Base-by-base conservation (phyloP, 2,888 invertebrate genomes). In the Monopis laevigella region DNA sequence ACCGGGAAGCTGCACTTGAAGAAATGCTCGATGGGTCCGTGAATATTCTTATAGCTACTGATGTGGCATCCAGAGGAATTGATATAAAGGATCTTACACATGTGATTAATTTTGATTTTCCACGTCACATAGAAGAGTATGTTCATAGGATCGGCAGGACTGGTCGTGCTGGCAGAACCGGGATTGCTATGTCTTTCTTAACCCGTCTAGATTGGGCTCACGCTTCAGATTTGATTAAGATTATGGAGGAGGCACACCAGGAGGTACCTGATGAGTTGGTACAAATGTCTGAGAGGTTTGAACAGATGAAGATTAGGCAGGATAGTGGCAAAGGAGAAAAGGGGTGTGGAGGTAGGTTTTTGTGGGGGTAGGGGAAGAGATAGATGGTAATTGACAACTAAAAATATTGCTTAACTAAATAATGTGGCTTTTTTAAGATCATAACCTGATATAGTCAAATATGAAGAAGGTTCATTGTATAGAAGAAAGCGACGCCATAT, bases 121-220 rank as follows among this genome's bases (percentile, higher is more conserved):
- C 97, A 0, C 84, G 89, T 11, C 93, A 96, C 55, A 93, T 97
- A 54, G 97, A 97, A 63, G 97, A 98, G 57, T 98, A 97, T 70
- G 95, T 95, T 1, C 97, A 98, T 62, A 84, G 97, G 45, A 93
- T 98, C n/a, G 97, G 97, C 0, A 85, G 98, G 45, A 98, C 97
- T 0, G 98, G 97, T 0, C 84, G 97, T 43, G 97, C 98, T 11
- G 97, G 97, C 11, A 86, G 86, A 45, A 86, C 84, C 0, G 97
- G 98, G 0, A 86, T 86, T 40, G 88, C 96, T 0, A 85, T 96
- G 24, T 92, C 93, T 41, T 88, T 92, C 52, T 75, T 98, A 47
- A 88, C 95, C 0, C 82, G 89, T 28, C 73, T 71, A 17, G 95
- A 97, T 65, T 95, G 96, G 93, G 84, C 82, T 8, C 86, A 90